These are phyloP conservation scores for Hypanus sabinus DNA, from an alignment of 2,113 vertebrate genomes.

Conservation along the genomic window DNA sequence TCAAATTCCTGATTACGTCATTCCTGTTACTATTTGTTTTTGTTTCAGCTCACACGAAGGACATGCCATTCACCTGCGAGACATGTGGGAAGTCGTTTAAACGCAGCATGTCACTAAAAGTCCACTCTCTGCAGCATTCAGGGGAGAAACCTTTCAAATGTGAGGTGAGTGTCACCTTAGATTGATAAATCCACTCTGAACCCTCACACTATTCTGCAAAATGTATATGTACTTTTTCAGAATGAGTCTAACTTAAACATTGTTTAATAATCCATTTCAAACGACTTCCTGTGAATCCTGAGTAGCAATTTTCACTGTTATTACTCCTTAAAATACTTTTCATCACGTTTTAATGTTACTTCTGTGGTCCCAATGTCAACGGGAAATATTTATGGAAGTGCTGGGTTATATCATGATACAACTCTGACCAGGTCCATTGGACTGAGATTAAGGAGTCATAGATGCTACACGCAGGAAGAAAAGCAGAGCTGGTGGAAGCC, in stretches of 20 bases:
- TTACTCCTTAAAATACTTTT: neutral
- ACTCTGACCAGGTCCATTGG: neutral
- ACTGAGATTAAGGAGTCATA: no score
- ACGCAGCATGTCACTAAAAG: constrained; percentile 95
- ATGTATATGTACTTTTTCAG: no score
- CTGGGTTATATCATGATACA: neutral
- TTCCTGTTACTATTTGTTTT: constrained; percentile 5
- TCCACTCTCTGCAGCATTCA: constrained; percentile 89
- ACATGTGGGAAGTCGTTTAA: constrained; percentile 96
- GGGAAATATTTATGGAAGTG: neutral
- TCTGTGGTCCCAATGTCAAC: neutral
- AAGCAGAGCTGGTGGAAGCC: no score
- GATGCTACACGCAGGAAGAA: neutral
- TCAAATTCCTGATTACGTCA: no score
- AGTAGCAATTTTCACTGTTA: neutral
- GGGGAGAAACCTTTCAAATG: constrained; percentile 95
- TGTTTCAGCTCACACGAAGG: constrained; percentile 85
- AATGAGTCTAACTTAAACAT: no score
- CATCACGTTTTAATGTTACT: neutral
- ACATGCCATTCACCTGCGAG: constrained; percentile 96
- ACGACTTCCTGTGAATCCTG: neutral
- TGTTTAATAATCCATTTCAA: no score
- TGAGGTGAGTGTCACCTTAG: constrained; percentile 63
- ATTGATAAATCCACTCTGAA: neutral
- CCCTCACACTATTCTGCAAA: no score